These are phyloP conservation scores for Mayetiola destructor DNA, from an alignment of 2,888 invertebrate genomes.

Conservation along the genomic window DNA sequence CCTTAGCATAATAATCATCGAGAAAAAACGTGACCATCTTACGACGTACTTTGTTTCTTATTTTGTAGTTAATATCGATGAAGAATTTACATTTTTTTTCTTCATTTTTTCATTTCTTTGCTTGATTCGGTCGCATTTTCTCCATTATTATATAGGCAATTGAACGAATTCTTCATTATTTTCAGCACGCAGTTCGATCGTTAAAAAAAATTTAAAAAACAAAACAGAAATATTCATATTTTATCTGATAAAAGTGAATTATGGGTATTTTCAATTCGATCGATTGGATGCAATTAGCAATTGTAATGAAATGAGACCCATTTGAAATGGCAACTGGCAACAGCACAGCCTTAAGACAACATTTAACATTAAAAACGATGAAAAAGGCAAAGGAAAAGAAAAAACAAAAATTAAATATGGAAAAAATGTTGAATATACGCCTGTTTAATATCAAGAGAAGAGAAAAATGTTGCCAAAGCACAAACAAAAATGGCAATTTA, in stretches of 20 bases:
- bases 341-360: not conserved
- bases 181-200: too few species aligned
- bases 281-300: constrained; percentile 10
- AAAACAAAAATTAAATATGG: not conserved
- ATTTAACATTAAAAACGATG: constrained; percentile 9
- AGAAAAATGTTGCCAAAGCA: too few species aligned
- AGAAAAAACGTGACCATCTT: not conserved
- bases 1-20: constrained; percentile 10
- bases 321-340: constrained; percentile 4
- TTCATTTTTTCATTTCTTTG: too few species aligned
- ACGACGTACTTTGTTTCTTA: not conserved
- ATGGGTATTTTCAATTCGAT: constrained; percentile 4
- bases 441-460: too few species aligned
- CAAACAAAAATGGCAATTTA: too few species aligned
- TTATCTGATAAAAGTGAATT: constrained; percentile 10
- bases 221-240: too few species aligned
- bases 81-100: not conserved
- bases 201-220: too few species aligned
- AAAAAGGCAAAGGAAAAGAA: too few species aligned
- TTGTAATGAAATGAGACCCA: too few species aligned
- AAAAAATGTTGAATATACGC: not conserved
- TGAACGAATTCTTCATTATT: not conserved
- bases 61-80: not conserved
- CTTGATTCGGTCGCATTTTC: not conserved
- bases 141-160: too few species aligned